These are phyloP conservation scores for Leuciscus idus DNA, from an alignment of 2,113 vertebrate species.

Conservation along the genomic window DNA sequence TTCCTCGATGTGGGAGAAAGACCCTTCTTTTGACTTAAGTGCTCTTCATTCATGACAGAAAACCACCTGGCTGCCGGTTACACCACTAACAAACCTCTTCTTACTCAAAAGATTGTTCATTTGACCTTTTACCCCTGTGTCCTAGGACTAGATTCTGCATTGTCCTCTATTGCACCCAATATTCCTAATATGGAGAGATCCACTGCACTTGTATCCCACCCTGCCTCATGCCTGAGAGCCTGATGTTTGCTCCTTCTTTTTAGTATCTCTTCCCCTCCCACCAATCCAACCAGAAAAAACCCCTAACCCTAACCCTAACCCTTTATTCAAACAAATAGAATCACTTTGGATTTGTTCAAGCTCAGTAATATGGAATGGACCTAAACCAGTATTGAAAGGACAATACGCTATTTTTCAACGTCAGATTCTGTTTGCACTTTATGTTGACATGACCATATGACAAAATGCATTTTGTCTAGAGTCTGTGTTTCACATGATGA, in stretches of 20 bases:
- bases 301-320: no score
- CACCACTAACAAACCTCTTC: conserved; percentile 11
- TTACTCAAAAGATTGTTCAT: conserved; percentile 1
- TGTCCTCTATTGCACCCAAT: conserved; percentile 18
- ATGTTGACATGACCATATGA: conserved; percentile 13
- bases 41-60: neutral
- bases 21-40: neutral
- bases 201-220: neutral
- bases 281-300: neutral
- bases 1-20: neutral
- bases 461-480: conserved; percentile 21
- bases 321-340: neutral
- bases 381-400: conserved; percentile 32
- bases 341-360: conserved; percentile 21
- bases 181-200: conserved; percentile 12
- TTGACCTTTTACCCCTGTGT: conserved; percentile 6
- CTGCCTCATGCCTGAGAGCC: conserved; percentile 16
- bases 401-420: conserved; percentile 39
- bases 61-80: neutral
- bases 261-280: conserved; percentile 9
- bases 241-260: conserved; percentile 25
- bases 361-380: conserved; percentile 8
- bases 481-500: conserved; percentile 33
- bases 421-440: conserved; percentile 35
- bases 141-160: neutral